Evolutionary conservation across 2,113 vertebrate species (phyloP).

Genomic region (Petrocephalus zakoni): DNA sequence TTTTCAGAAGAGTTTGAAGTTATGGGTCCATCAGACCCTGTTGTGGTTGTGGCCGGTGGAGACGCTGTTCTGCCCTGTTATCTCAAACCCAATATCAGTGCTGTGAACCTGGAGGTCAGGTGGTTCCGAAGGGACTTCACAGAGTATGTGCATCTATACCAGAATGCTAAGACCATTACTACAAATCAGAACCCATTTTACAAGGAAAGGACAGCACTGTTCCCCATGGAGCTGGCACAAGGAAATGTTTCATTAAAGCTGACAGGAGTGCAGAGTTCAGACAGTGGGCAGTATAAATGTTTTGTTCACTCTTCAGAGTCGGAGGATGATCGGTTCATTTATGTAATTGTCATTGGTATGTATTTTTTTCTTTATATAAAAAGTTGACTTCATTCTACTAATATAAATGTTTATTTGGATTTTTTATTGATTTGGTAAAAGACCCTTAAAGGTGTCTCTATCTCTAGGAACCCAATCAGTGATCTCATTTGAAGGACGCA

Average conservation of each 20-base stretch:
- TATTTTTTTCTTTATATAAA: background rate
- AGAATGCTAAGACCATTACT: background rate
- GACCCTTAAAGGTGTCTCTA: background rate
- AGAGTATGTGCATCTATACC: conserved; percentile 17
- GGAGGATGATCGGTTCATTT: background rate
- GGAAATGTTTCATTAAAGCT: conserved; percentile 12
- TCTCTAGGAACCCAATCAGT: conserved; percentile 10
- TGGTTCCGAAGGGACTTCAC: conserved; percentile 15
- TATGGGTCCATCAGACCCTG: background rate
- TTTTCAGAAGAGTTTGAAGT: conserved; percentile 2
- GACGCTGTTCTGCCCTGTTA: conserved; percentile 25
- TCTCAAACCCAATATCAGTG: conserved; percentile 23
- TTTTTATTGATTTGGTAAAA: background rate
- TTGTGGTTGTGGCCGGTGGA: conserved; percentile 7
- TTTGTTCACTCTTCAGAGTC: background rate
- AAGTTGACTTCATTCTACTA: background rate
- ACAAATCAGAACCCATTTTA: conserved; percentile 21
- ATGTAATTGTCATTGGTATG: conserved; percentile 1
- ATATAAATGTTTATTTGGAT: background rate
- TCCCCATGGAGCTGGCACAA: background rate
- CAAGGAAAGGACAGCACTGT: conserved; percentile 15
- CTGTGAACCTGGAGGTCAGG: conserved; percentile 16
- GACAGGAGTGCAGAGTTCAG: conserved; percentile 2
- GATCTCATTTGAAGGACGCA: conserved; percentile 12
- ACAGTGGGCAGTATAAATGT: background rate